phyloP scores from a whole-genome alignment of 1,140 invertebrate genomes.

The Leptonema lineaticorne region DNA sequence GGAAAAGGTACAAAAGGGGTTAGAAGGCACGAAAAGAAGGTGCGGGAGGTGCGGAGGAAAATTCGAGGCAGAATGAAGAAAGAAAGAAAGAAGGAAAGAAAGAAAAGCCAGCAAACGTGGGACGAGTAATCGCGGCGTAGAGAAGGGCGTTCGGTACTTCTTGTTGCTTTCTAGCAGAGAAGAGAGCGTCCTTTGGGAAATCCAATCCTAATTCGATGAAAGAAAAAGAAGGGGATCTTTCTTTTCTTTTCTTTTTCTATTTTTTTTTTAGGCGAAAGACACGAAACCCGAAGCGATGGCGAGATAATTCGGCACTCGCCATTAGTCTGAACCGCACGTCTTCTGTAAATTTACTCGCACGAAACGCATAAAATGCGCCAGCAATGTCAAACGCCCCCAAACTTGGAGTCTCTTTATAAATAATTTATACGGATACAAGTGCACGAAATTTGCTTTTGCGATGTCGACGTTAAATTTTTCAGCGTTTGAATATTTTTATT shows the following conservation, averaged over 20 bases:
- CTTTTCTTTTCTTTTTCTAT: too few species aligned
- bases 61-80: not conserved
- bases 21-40: not conserved
- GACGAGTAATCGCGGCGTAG: not conserved
- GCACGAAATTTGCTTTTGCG: not conserved
- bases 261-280: too few species aligned
- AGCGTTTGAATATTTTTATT: too few species aligned
- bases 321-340: conserved; percentile 21
- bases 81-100: too few species aligned
- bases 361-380: conserved; percentile 9
- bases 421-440: conserved; percentile 1
- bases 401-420: conserved; percentile 3
- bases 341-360: conserved; percentile 18
- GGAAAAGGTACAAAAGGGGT: too few species aligned
- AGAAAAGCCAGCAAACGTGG: too few species aligned
- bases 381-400: too few species aligned
- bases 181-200: too few species aligned
- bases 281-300: not conserved
- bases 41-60: not conserved
- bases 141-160: not conserved
- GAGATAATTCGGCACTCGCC: conserved; percentile 7
- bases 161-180: too few species aligned
- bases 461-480: too few species aligned
- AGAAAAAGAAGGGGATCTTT: too few species aligned
- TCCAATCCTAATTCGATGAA: too few species aligned